These are phyloP conservation scores for Vultur gryphus DNA, from an alignment of 2,797 vertebrate genomes.

Conservation along the genomic window DNA sequence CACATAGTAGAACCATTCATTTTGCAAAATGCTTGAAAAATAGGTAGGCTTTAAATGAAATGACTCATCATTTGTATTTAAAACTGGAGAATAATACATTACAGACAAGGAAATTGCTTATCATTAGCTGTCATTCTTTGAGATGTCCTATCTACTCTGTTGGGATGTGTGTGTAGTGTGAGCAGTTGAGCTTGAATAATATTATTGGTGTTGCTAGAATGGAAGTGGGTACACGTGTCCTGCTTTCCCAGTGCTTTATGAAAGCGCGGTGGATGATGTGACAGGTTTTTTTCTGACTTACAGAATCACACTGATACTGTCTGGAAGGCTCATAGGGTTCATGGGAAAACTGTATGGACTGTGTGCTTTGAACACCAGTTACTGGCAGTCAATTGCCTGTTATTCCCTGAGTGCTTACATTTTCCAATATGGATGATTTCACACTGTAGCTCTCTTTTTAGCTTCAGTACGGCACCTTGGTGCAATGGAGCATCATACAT, in stretches of 20 bases:
- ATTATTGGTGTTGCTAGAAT: not conserved
- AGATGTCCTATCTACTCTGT: not conserved
- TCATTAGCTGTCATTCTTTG: not conserved
- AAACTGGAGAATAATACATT: not conserved
- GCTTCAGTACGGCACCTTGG: not conserved
- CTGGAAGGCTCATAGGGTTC: not conserved
- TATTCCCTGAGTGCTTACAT: not conserved
- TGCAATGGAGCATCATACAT: not conserved
- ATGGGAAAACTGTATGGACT: not conserved
- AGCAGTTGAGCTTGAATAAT: not conserved
- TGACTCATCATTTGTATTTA: not conserved
- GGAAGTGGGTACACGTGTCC: not conserved
- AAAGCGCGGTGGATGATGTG: not conserved
- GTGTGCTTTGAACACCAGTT: not conserved
- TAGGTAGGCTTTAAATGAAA: not conserved
- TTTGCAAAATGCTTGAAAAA: not conserved
- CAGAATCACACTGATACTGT: not conserved
- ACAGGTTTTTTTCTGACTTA: not conserved
- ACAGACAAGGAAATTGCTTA: not conserved
- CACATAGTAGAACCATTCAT: accelerated
- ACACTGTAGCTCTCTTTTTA: not conserved
- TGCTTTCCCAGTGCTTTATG: not conserved
- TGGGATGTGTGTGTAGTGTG: accelerated
- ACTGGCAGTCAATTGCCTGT: not conserved
- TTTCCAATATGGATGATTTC: not conserved